phyloP scores from a whole-genome alignment of 2,113 vertebrate species.

The Oreocharis arfaki region DNA sequence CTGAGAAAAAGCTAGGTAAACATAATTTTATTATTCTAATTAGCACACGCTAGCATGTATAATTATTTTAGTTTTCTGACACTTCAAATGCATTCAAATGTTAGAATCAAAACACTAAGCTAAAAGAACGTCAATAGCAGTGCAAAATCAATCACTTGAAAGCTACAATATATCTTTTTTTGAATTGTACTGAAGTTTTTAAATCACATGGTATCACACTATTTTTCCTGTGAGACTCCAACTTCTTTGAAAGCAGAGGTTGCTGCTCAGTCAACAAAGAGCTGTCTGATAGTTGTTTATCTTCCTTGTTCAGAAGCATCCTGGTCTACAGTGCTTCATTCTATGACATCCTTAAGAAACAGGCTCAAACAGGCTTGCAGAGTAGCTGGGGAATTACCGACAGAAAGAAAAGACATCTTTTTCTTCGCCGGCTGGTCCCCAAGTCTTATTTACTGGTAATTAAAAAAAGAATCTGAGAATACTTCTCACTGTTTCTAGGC shows the following conservation, averaged over 20 bases:
- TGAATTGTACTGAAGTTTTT: neutral
- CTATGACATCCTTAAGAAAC: neutral
- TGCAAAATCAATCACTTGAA: neutral
- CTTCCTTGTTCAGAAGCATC: neutral
- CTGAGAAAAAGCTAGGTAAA: neutral
- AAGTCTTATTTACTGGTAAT: neutral
- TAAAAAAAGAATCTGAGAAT: neutral
- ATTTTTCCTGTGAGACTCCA: neutral
- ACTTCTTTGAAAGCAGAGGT: neutral
- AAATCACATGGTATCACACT: neutral
- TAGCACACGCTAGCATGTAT: fast-evolving
- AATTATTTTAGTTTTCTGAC: neutral
- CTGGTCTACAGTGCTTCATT: neutral
- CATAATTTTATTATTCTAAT: neutral
- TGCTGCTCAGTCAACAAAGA: neutral
- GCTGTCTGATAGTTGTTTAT: neutral
- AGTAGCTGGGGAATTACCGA: neutral
- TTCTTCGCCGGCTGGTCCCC: neutral
- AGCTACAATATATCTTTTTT: neutral
- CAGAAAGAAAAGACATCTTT: neutral
- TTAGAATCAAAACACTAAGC: neutral
- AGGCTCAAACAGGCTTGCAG: neutral
- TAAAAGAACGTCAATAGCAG: neutral
- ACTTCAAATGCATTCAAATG: neutral
- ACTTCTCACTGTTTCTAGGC: neutral